Evolutionary conservation across 1,140 invertebrate genomes (phyloP), one percentile per base, ranked within the genome.

Genomic region (Trichomalopsis sarcophagae): DNA sequence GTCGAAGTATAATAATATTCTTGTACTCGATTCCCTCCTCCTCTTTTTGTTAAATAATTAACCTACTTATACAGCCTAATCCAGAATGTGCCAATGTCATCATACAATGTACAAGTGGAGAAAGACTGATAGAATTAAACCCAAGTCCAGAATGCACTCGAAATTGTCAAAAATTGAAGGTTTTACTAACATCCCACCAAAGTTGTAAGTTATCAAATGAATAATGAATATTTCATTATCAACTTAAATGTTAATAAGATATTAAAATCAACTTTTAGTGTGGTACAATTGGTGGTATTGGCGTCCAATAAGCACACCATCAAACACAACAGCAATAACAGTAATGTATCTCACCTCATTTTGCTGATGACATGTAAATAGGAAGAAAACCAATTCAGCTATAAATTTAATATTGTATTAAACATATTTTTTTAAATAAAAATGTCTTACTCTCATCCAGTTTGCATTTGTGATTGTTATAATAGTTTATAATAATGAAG

Each of bases 261-360:
- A 73, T 73, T 82, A 23, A 88, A 84, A 82, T 85, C 82, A 85
- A 75, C 85, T 95, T 95, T 87, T 92, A 97, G 96, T 97, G 87
- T 96, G 95, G 95, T 97, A 97, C 89, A 97, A 97, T 90, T 97
- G 96, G 96, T 96, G 96, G 95, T 97, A 96, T 88, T 97, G 96
- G 96, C 93, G 95, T 89, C 96, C 96, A 76, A 89, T 94, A 27
- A 95, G 96, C 89, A 92, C 95, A 89, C 94, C 95, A 77, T 93
- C 94, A 79, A 88, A 94, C 87, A 91, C 94, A 84, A 95, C 95
- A 87, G 91, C 93, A 84, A 92, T 95, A 47, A 95, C 96, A 87
- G 94, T 97, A 78, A 95, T 93, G 86, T 96, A 96, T 90, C 92
- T 97, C 77, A 96, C 95, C 77, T 96, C 96, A 66, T 96, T 95